Conservation (phyloP, 2,888 invertebrate genomes). For the Argyresthia goedartella region DNA sequence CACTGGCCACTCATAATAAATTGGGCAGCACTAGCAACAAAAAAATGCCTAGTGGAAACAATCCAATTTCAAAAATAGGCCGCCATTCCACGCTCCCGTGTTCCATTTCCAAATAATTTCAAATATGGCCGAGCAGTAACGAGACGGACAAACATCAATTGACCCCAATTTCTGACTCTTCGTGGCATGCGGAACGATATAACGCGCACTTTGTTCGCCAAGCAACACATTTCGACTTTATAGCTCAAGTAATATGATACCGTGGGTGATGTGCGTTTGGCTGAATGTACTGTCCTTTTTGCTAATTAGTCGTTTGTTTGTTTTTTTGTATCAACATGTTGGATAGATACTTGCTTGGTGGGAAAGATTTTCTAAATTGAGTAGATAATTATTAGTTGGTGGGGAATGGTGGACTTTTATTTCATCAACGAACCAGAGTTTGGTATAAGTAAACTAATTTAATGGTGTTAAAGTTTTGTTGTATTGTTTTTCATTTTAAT, state of each 20-base stretch:
- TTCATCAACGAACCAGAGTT: background rate
- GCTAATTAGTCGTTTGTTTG: background rate
- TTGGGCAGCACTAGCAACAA: background rate
- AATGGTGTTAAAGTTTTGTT: background rate
- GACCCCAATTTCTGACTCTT: slow-evolving; percentile 36
- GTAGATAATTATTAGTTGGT: too few species aligned
- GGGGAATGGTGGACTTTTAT: background rate
- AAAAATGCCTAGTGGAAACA: background rate
- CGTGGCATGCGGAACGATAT: slow-evolving; percentile 23
- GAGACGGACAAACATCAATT: slow-evolving; percentile 47
- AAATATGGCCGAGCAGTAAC: slow-evolving; percentile 30
- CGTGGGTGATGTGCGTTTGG: background rate
- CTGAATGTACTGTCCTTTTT: background rate
- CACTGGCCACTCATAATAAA: background rate
- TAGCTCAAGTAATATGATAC: background rate
- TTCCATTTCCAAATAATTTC: slow-evolving; percentile 46
- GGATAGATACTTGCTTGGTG: background rate
- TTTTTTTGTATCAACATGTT: background rate
- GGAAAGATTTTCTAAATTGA: too few species aligned
- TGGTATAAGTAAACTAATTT: background rate
- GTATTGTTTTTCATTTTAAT: background rate
- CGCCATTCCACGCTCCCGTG: slow-evolving; percentile 16
- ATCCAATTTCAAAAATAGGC: slow-evolving; percentile 5
- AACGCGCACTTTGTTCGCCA: background rate
- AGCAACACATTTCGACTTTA: background rate